Percentiles rank a stretch among this genome's conserved stretches.
phyloP scores from a whole-genome alignment of 2,113 vertebrate species.

The Coracopsis vasa region DNA sequence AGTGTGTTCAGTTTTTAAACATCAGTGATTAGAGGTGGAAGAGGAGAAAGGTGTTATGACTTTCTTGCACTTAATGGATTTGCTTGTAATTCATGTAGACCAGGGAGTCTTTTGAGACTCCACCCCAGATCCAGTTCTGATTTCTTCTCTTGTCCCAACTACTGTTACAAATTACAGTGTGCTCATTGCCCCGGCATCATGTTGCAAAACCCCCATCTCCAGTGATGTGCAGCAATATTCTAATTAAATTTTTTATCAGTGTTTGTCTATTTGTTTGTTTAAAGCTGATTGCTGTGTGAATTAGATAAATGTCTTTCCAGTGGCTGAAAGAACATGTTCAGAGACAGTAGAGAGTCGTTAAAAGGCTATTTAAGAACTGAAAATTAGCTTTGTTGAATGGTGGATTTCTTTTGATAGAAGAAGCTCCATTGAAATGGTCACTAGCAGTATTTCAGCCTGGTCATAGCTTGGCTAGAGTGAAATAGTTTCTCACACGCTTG shows the following conservation, averaged over 20 bases:
- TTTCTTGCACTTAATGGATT: not conserved
- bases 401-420: not conserved
- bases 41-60: not conserved
- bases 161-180: not conserved
- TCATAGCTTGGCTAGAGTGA: not conserved
- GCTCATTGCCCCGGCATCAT: not conserved
- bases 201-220: not conserved
- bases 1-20: not conserved
- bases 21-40: not conserved
- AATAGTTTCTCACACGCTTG: fast-evolving
- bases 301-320: not conserved
- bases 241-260: not conserved
- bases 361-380: not conserved
- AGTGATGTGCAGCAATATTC: not conserved
- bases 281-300: not conserved
- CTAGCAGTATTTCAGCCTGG: not conserved
- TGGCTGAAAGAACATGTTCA: not conserved
- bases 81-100: not conserved
- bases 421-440: not conserved
- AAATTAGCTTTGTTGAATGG: not conserved
- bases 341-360: not conserved
- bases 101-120: not conserved
- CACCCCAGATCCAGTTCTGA: not conserved
- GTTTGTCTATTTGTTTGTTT: not conserved
- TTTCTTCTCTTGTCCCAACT: not conserved